Percentiles rank a stretch among this genome's conserved stretches.
Evolutionary conservation across 2,113 vertebrate genomes (phyloP).

Genomic region (Litocranius walleri): DNA sequence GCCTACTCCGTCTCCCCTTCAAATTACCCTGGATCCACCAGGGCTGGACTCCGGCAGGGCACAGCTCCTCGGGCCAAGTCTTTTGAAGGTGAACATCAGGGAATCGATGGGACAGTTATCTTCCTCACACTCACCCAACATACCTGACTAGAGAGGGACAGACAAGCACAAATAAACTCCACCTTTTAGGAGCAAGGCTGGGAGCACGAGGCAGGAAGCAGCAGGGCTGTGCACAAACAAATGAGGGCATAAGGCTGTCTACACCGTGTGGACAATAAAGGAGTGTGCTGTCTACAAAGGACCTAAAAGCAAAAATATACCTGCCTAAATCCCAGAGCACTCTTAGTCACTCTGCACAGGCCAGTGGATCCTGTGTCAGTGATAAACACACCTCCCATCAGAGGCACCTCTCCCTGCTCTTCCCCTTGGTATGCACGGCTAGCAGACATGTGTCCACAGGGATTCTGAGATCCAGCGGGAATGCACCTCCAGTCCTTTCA

Average conservation of each 20-base stretch:
- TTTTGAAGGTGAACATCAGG: neutral
- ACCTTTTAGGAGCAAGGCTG: neutral
- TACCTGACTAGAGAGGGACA: neutral
- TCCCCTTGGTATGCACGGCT: rapidly evolving
- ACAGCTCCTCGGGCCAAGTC: neutral
- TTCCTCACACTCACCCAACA: neutral
- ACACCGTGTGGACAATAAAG: no score
- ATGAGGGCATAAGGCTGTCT: neutral
- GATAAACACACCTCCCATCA: rapidly evolving
- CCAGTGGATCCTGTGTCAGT: no score
- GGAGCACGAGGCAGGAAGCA: no score
- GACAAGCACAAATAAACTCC: neutral
- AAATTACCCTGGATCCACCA: no score
- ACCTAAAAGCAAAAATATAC: neutral
- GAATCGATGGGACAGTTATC: neutral
- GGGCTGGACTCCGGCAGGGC: no score
- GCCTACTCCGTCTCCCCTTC: no score
- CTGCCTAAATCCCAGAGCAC: neutral
- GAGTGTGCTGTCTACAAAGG: neutral
- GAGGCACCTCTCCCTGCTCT: rapidly evolving
- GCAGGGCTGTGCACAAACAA: neutral
- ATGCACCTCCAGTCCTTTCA: rapidly evolving
- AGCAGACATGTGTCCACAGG: rapidly evolving
- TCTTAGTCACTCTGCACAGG: neutral
- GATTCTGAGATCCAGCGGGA: rapidly evolving